Evolutionary conservation across 1,140 invertebrate genomes (phyloP), one percentile per base, ranked within the genome.

Genomic region (Aphelenchoides fujianensis): DNA sequence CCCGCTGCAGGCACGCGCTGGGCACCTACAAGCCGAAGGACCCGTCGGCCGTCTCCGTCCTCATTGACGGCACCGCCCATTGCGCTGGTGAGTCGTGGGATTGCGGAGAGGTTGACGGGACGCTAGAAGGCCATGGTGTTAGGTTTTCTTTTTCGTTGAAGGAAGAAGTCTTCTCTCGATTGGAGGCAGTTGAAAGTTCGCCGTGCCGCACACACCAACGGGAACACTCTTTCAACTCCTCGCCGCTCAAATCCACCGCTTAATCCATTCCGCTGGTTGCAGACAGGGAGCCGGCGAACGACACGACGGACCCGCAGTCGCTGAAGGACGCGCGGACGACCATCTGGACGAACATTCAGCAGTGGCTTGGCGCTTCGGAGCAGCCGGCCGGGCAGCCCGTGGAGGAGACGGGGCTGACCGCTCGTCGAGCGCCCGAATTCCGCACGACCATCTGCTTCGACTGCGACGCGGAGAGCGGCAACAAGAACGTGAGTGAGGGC

Each of bases 21-120:
- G 72, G 72, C n/a, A n/a, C 61, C 12, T 66, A 66, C 37, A 16
- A 12, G 41, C 19, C 57, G n/a, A 36, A 9, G 5, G 62, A 74
- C 61, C 7, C 5, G 30, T 37, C 41, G 12, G 54, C 64, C n/a
- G 66, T 72, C 7, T 23, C 72, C 1, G 52, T 57, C 27, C 19
- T 74, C n/a, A 74, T 74, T 16, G 12, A 72, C 34, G 69, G 69
- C 30, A 70, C 72, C 30, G 72, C 72, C 30, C 72, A 74, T 66
- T 74, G 72, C 52, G 72, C 72, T 34, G 63, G 31, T 61, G 36
- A 19, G 30, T 61, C n/a, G 23, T n/a, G n/a, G n/a, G n/a, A n/a
- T n/a, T n/a, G n/a, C n/a, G n/a, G n/a, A n/a, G n/a, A n/a, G n/a
- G n/a, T n/a, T n/a, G n/a, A n/a, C n/a, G n/a, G n/a, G n/a, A n/a